Conservation (phyloP, 2,797 vertebrate species). For the Melanotaenia nigrans region DNA sequence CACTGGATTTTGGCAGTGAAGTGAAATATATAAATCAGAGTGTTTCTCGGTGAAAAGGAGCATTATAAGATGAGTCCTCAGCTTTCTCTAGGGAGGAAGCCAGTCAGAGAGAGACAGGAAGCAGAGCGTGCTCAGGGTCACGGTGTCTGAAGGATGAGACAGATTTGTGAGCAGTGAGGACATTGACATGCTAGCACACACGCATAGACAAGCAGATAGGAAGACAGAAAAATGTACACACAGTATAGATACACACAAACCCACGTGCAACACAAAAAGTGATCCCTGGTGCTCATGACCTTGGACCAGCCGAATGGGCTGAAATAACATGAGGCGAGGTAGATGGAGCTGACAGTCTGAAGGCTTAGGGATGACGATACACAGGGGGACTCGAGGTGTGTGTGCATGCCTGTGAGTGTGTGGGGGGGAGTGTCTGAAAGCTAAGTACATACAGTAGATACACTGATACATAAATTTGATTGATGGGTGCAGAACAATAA, state of each 20-base stretch:
- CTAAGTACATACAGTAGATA: conserved; percentile 11
- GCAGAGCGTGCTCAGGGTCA: conserved; percentile 78
- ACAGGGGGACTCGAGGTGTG: conserved; percentile 33
- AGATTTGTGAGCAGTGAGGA: conserved; percentile 74
- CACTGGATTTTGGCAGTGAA: conserved; percentile 30
- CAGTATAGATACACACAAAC: conserved; percentile 5
- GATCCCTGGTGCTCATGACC: conserved; percentile 74
- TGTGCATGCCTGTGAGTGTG: conserved; percentile 27
- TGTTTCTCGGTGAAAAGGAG: conserved; percentile 63
- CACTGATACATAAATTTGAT: conserved; percentile 8
- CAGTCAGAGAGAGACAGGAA: conserved; percentile 76
- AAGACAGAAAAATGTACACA: conserved; percentile 3
- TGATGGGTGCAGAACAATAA: conserved; percentile 23
- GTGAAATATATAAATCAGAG: conserved; percentile 65
- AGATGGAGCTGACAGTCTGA: conserved; percentile 71
- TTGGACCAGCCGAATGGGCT: conserved; percentile 68
- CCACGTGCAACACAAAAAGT: conserved; percentile 35
- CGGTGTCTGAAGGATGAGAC: conserved; percentile 75
- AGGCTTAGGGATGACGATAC: conserved; percentile 57
- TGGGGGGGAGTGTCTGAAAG: not conserved
- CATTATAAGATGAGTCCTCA: conserved; percentile 68
- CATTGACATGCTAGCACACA: conserved; percentile 65
- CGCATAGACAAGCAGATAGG: conserved; percentile 33
- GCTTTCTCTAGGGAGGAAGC: conserved; percentile 77
- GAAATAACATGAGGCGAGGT: conserved; percentile 73